phyloP scores from a whole-genome alignment of 2,113 vertebrate genomes.

The Isichthys henryi region DNA sequence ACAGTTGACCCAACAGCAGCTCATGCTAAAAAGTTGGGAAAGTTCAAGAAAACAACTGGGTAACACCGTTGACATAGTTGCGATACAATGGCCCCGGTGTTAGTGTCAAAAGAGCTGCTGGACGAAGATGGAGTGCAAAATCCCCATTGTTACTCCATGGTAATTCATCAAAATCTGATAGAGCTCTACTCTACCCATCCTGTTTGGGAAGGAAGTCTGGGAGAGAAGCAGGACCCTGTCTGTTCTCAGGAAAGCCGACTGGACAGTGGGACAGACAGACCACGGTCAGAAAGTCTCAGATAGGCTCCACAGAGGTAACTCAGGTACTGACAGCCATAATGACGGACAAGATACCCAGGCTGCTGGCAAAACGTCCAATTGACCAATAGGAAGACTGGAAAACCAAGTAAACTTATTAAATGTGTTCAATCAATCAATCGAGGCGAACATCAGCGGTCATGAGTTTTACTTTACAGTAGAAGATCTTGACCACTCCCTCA shows the following conservation, averaged over 20 bases:
- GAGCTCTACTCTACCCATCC: not conserved
- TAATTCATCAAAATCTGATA: conserved; percentile 7
- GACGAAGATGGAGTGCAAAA: not conserved
- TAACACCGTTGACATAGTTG: not conserved
- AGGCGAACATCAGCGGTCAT: not conserved
- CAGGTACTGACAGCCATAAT: not conserved
- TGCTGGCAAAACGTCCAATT: not conserved
- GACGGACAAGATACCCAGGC: not conserved
- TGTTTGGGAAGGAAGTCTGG: conserved; percentile 12
- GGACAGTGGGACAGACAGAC: not conserved
- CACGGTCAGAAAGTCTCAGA: conserved; percentile 14
- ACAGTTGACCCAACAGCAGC: not conserved
- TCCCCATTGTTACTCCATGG: not conserved
- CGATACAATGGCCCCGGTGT: not conserved
- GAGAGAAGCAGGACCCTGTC: not conserved
- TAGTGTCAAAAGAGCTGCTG: not conserved
- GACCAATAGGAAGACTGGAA: not conserved
- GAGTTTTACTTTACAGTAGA: not conserved
- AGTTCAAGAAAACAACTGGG: not conserved
- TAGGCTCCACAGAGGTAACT: conserved; percentile 31
- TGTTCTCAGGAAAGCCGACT: not conserved
- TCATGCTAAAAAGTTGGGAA: not conserved
- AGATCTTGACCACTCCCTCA: not conserved
- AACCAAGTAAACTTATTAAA: no score
- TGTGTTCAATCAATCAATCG: not conserved